Conservation (phyloP, 2,888 invertebrate species). For the Scotopteryx bipunctaria region DNA sequence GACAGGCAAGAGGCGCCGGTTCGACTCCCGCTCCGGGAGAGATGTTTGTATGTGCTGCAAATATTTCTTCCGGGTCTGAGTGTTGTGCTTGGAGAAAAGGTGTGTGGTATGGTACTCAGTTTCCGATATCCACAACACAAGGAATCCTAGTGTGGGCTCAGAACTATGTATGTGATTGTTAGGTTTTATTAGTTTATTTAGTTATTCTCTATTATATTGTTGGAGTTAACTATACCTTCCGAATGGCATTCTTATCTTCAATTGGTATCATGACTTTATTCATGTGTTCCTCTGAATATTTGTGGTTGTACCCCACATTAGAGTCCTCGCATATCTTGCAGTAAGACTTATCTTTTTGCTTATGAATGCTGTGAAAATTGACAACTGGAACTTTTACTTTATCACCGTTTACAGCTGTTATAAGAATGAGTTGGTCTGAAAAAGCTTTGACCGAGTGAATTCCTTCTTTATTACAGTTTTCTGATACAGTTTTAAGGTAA, state of each 20-base stretch:
- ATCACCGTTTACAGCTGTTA: constrained; percentile 34
- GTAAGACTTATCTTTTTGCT: constrained; percentile 25
- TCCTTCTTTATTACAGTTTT: constrained; percentile 15
- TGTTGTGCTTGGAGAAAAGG: too few species aligned
- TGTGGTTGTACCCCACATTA: constrained; percentile 14
- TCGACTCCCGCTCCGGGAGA: too few species aligned
- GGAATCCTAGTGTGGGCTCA: too few species aligned
- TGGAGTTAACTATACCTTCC: constrained; percentile 31
- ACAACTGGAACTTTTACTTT: constrained; percentile 29
- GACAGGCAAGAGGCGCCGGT: too few species aligned
- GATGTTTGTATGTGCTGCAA: too few species aligned
- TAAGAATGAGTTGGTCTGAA: constrained; percentile 23
- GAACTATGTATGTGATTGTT: too few species aligned
- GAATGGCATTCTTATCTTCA: constrained; percentile 36
- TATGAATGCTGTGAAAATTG: constrained; percentile 38
- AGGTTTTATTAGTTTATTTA: too few species aligned
- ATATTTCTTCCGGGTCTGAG: too few species aligned
- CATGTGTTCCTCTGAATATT: constrained; percentile 30
- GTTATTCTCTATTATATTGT: too few species aligned
- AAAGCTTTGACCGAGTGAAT: constrained; percentile 22
- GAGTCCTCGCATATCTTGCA: constrained; percentile 28
- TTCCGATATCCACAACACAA: too few species aligned
- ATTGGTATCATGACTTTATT: constrained; percentile 31
- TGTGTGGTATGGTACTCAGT: too few species aligned
- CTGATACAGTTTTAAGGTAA: constrained; percentile 17